Evolutionary conservation across 2,888 invertebrate genomes (phyloP).

Genomic region (Agrotis exclamationis): DNA sequence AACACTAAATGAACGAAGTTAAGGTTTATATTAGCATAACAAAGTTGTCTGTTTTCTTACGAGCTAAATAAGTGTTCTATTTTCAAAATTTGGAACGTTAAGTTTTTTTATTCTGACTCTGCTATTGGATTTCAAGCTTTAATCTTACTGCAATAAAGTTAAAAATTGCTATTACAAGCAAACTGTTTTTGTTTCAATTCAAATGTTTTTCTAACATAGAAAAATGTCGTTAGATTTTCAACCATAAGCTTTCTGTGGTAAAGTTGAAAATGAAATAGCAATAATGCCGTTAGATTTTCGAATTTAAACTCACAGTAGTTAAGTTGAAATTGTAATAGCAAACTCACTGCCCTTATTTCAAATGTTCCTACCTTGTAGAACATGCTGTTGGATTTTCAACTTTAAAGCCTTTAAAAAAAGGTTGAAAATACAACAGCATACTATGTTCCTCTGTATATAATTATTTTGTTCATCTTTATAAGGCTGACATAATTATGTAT

Average conservation of each 20-base stretch:
- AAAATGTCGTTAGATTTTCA: too few species aligned
- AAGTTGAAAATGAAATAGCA: too few species aligned
- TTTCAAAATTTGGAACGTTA: not conserved
- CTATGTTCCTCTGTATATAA: not conserved
- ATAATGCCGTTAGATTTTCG: too few species aligned
- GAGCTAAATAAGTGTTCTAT: not conserved
- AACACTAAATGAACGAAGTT: too few species aligned
- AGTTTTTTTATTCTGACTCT: not conserved
- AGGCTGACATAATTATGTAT: constrained; percentile 4
- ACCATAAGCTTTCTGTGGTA: too few species aligned
- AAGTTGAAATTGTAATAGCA: too few species aligned
- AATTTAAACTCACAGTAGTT: too few species aligned
- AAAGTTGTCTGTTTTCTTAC: not conserved
- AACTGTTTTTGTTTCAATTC: too few species aligned
- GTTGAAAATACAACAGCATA: not conserved
- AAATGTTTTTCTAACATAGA: too few species aligned
- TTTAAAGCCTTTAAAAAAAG: not conserved
- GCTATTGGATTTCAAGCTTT: not conserved
- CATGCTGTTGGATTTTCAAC: not conserved
- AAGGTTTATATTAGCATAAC: not conserved
- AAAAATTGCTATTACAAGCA: not conserved
- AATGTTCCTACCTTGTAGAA: not conserved
- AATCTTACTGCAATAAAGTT: not conserved
- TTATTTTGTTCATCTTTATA: not conserved
- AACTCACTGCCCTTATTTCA: too few species aligned